Base-by-base conservation (phyloP, 2,888 invertebrate species). In the Troides helena region DNA sequence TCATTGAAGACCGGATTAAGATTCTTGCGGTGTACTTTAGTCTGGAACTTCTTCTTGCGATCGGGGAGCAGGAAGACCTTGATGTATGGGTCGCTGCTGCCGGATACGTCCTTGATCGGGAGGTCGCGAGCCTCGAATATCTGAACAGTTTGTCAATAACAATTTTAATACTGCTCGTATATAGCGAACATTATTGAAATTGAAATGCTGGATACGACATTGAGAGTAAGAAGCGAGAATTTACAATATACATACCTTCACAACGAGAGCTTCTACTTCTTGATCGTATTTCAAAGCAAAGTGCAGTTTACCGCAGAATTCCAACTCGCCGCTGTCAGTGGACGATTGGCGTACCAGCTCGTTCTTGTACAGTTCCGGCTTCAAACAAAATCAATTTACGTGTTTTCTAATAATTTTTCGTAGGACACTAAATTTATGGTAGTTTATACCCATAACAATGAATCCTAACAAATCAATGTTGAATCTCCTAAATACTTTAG, bases 41-140 rank as follows among this genome's bases (percentile, higher is more conserved):
- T 97, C 84, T 97, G 97, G 84, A 95, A 97, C 85, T 97, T 97
- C 89, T 96, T 96, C 87, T 97, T 96, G 75, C 97, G 93, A 79
- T 97, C 97, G 0, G 97, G 97, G 18, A 97, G 89, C 0, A 97
- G 93, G 83, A 97, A 96, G 66, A 97, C 94, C 88, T 97, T 97
- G 74, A 97, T 96, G 87, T 98, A 98, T 0, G 98, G 97, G 85
- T 98, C 97, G 72, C 96, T 96, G 82, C 97, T 97, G 12, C 96
- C 97, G 0, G 95, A 95, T 72, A 97, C 96, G 78, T 97, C 97
- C 84, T 96, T 97, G 70, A 96, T 94, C 0, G 97, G 97, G n/a
- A 97, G 91, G 80, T 96, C 96, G 61, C 95, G 94, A 0, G 96
- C 96, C 83, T 96, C 95, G 75, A 96, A 90, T 73, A 96, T 94